Conservation (phyloP, 2,113 vertebrate species). For the Sakesphorus luctuosus region DNA sequence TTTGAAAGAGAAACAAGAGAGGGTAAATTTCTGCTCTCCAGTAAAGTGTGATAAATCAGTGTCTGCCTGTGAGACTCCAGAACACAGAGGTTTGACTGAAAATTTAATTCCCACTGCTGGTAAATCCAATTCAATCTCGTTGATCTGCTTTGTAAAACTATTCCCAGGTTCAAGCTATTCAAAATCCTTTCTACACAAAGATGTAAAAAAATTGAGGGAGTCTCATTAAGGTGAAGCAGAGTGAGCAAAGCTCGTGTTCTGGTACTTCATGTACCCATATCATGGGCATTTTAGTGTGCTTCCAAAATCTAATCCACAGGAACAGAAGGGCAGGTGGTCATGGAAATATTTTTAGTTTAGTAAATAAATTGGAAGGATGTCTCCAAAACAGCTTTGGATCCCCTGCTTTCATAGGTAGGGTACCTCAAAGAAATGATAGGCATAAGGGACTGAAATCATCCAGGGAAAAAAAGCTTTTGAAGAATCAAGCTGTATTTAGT, state of each 20-base stretch:
- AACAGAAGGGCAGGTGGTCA: background rate
- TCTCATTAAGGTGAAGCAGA: background rate
- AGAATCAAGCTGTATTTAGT: background rate
- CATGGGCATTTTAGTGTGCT: background rate
- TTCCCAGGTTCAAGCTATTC: background rate
- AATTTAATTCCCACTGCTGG: slow-evolving; percentile 6
- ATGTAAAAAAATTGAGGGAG: background rate
- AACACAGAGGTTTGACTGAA: background rate
- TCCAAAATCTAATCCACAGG: background rate
- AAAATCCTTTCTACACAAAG: background rate
- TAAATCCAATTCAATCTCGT: slow-evolving; percentile 4
- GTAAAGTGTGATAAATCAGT: background rate
- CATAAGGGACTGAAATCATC: background rate
- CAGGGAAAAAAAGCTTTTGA: slow-evolving; percentile 5
- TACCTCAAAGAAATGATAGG: background rate
- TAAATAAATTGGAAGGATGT: background rate
- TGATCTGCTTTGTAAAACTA: slow-evolving; percentile 17
- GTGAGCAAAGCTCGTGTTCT: background rate
- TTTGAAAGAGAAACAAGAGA: background rate
- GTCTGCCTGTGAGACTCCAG: background rate
- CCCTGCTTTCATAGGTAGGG: background rate
- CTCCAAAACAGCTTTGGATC: background rate
- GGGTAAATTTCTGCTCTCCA: background rate
- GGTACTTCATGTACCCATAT: background rate
- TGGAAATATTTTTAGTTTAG: slow-evolving; percentile 10